Base-by-base conservation (phyloP, 2,113 vertebrate species). In the Rattus norvegicus region DNA sequence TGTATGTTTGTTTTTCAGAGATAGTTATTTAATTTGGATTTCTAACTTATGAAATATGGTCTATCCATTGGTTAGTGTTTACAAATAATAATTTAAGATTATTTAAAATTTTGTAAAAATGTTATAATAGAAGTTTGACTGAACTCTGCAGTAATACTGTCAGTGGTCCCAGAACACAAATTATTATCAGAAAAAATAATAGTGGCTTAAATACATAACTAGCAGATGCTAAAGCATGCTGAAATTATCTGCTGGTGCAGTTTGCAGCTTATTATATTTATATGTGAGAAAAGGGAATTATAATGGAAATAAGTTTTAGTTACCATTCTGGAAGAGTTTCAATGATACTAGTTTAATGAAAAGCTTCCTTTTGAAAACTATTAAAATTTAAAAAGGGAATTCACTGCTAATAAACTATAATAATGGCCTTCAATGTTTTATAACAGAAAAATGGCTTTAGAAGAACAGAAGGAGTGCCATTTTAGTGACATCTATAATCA, bases 341-440 rank as follows among this genome's bases (percentile, higher is more conserved):
- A 89, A 5, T 61, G 73, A 39, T 61, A 36, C 24, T 79, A 56
- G 69, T 89, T 94, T 87, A 75, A 88, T 33, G 11, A 61, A 8
- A 93, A 86, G 9, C 61, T 92, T 94, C 49, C 77, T 95, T 39
- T 67, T 69, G 77, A 65, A 10, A 76, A 93, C 59, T 90, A 2
- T 61, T 96, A 93, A 94, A 90, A 28, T 87, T 95, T 94, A 52
- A 86, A 92, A 49, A 95, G 28, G 47, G 87, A 97, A 93, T 81
- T 86, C 22, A 67, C 88, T 76, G 65, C 94, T 88, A 93, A 95
- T 72, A 89, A 89, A 76, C 69, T 80, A 5, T 47, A 69, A 93
- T 83, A 79, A 93, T 93, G 65, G 70, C 33, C 43, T 89, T 59
- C 4, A 80, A 47, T 65, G n/a, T 83, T 93, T 94, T 90, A 94